These are phyloP conservation scores for Chaetodon trifasciatus DNA, from an alignment of 2,797 vertebrate genomes.

Conservation along the genomic window DNA sequence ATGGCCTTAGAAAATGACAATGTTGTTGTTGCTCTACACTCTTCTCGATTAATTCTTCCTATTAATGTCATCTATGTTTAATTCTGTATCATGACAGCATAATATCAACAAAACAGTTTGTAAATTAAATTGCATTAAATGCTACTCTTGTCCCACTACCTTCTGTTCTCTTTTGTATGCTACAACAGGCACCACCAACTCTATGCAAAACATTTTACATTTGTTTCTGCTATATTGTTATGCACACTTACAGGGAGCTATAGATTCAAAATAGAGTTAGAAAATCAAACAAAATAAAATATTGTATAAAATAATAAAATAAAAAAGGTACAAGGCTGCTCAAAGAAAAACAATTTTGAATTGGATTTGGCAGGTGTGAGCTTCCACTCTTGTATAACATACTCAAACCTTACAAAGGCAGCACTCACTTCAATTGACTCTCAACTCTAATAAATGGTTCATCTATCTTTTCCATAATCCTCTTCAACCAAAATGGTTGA, in stretches of 20 bases:
- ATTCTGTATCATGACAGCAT: slow-evolving; percentile 7
- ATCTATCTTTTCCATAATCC: slow-evolving; percentile 21
- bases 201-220: slow-evolving; percentile 5
- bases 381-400: slow-evolving; percentile 16
- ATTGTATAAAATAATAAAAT: slow-evolving; percentile 37
- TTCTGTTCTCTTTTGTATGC: slow-evolving; percentile 1
- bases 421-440: slow-evolving; percentile 25
- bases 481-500: slow-evolving; percentile 30
- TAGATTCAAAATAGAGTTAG: background rate
- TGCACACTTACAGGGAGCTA: background rate
- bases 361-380: slow-evolving; percentile 32
- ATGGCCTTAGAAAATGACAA: slow-evolving; percentile 16
- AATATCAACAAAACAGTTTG: background rate
- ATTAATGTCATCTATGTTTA: slow-evolving; percentile 9
- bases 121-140: background rate
- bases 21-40: slow-evolving; percentile 15
- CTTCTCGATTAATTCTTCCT: slow-evolving; percentile 5
- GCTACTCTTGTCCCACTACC: background rate
- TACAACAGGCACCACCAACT: background rate
- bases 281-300: slow-evolving; percentile 25
- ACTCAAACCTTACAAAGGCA: slow-evolving; percentile 12
- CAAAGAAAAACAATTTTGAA: slow-evolving; percentile 32
- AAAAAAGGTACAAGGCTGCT: slow-evolving; percentile 20
- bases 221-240: slow-evolving; percentile 22
- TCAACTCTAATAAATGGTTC: slow-evolving; percentile 14